Evolutionary conservation across 2,797 vertebrate species (phyloP).

Genomic region (Orestias chungarensis): DNA sequence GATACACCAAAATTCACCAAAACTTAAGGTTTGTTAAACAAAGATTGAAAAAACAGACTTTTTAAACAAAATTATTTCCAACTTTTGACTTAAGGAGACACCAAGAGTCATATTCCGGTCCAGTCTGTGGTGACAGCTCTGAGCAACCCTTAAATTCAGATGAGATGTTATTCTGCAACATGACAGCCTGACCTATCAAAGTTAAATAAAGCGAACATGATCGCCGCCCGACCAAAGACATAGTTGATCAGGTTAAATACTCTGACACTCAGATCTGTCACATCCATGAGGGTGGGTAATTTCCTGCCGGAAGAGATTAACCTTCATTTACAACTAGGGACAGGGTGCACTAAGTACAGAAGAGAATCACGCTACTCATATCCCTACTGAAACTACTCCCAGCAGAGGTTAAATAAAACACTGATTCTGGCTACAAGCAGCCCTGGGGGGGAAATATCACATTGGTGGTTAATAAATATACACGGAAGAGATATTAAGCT

Average conservation of each 20-base stretch:
- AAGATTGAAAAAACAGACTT: conserved; percentile 37
- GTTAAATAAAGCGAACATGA: conserved; percentile 66
- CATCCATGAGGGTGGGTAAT: conserved; percentile 54
- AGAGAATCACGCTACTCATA: conserved; percentile 33
- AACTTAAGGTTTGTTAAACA: conserved; percentile 35
- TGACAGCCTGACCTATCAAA: conserved; percentile 56
- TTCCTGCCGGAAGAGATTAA: conserved; percentile 60
- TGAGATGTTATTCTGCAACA: conserved; percentile 50
- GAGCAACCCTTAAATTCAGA: conserved; percentile 45
- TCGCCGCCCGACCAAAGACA: conserved; percentile 39
- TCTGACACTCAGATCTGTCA: conserved; percentile 67
- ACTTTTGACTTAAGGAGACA: conserved; percentile 10
- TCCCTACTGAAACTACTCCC: conserved; percentile 44
- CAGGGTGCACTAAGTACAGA: conserved; percentile 8
- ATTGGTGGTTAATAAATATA: conserved; percentile 67
- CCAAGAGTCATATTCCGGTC: conserved; percentile 21
- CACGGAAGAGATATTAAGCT: conserved; percentile 57
- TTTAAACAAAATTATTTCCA: conserved; percentile 34
- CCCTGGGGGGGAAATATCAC: conserved; percentile 44
- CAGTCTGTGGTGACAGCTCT: conserved; percentile 49
- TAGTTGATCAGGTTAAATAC: conserved; percentile 53
- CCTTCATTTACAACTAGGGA: conserved; percentile 53
- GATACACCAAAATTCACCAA: conserved; percentile 64
- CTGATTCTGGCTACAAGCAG: conserved; percentile 42
- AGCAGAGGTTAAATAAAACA: conserved; percentile 40